Evolutionary conservation across 1,140 invertebrate genomes (phyloP).

Genomic region (Psilanteris sp.): DNA sequence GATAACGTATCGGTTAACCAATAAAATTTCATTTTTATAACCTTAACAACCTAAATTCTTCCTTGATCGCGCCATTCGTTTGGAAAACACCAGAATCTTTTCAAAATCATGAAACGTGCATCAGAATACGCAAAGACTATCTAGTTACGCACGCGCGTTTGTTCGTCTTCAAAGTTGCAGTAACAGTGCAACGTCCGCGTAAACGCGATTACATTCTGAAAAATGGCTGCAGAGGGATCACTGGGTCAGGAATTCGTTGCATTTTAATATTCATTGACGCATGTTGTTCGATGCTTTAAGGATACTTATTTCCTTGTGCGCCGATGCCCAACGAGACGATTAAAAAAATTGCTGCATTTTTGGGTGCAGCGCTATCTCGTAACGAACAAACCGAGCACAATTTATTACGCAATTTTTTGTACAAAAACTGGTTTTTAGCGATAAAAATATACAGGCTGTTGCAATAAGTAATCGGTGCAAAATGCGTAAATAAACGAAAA

Average conservation of each 20-base stretch:
- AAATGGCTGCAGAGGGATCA: constrained; percentile 63
- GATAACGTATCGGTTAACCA: no score
- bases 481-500: no score
- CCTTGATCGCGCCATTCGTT: no score
- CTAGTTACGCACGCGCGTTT: constrained; percentile 19
- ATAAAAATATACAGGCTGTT: no score
- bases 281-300: constrained; percentile 28
- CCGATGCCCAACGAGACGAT: neutral
- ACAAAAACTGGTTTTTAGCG: no score
- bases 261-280: constrained; percentile 57
- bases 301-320: constrained; percentile 17
- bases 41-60: no score
- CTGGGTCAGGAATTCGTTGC: constrained; percentile 71
- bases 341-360: constrained; percentile 13
- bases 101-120: no score
- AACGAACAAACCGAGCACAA: constrained; percentile 5
- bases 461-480: no score
- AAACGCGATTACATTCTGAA: constrained; percentile 49
- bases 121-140: no score
- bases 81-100: no score
- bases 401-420: no score
- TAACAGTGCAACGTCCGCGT: constrained; percentile 53
- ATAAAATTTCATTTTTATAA: no score
- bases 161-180: constrained; percentile 18
- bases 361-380: constrained; percentile 7